Evolutionary conservation across 92 coral and sea anemone genomes (phyloP).

Genomic region (Blastomussa wellsi): DNA sequence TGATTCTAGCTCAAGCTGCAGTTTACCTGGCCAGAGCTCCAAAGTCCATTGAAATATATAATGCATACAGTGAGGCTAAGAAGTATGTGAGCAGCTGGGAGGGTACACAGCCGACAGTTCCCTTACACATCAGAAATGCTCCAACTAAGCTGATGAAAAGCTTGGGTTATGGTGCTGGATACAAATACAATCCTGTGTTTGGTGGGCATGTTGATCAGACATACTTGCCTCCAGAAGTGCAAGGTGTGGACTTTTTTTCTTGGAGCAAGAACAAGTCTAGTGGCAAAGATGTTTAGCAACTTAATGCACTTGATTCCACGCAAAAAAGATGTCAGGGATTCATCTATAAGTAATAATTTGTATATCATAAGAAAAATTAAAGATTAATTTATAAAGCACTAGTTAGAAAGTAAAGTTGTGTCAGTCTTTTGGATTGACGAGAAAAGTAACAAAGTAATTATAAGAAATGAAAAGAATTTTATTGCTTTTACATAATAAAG

Average conservation of each 20-base stretch:
- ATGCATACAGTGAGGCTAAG: constrained; percentile 85
- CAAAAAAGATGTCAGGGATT: not conserved
- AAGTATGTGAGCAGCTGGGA: constrained; percentile 80
- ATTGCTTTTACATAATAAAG: not conserved
- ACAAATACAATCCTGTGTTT: constrained; percentile 89
- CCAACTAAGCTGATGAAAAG: constrained; percentile 90
- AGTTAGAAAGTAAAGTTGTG: not conserved
- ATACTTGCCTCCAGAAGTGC: constrained; percentile 87
- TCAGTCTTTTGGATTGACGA: not conserved
- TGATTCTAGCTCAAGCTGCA: constrained; percentile 90
- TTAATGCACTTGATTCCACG: not conserved
- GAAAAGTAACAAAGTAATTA: not conserved
- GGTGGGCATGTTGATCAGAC: constrained; percentile 86
- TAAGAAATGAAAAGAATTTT: not conserved
- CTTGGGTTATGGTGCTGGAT: constrained; percentile 90
- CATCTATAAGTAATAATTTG: not conserved
- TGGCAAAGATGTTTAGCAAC: not conserved
- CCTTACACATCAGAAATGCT: constrained; percentile 94
- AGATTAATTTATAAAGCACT: not conserved
- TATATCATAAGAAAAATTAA: not conserved
- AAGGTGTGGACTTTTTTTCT: constrained; percentile 75
- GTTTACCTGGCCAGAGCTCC: constrained; percentile 94
- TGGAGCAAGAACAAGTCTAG: constrained; percentile 5
- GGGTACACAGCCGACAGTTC: constrained; percentile 94
- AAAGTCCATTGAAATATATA: constrained; percentile 90